phyloP scores from a whole-genome alignment of 2,888 invertebrate genomes.

The Metacarcinus magister region DNA sequence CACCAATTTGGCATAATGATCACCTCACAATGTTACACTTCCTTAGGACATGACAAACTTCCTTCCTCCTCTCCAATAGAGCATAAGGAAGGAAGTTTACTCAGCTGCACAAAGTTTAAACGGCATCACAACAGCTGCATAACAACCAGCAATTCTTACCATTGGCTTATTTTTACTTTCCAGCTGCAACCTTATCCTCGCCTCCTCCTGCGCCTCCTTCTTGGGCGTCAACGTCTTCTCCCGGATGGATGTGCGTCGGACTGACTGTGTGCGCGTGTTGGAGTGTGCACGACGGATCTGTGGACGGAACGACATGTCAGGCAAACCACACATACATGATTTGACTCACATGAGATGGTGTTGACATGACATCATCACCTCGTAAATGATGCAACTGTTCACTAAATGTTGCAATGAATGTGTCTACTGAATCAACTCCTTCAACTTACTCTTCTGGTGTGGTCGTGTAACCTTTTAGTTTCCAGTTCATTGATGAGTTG shows the following conservation, averaged over 20 bases:
- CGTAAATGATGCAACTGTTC: too few species aligned
- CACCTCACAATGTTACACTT: background rate
- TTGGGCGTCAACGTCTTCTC: slow-evolving; percentile 97
- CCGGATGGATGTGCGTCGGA: slow-evolving; percentile 95
- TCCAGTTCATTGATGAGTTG: slow-evolving; percentile 96
- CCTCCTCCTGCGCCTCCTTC: slow-evolving; percentile 97
- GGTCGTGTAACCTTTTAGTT: slow-evolving; percentile 89
- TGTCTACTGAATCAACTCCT: background rate
- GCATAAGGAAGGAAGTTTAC: background rate
- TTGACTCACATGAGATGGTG: too few species aligned
- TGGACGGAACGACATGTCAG: background rate
- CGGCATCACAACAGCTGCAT: background rate
- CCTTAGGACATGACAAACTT: background rate
- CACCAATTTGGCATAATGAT: background rate
- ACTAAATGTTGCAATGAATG: background rate
- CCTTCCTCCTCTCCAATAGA: background rate
- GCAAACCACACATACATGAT: background rate
- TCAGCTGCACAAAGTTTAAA: background rate
- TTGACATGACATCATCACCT: too few species aligned
- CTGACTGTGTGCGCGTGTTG: slow-evolving; percentile 91
- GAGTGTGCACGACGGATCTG: slow-evolving; percentile 90
- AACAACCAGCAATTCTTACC: slow-evolving; percentile 44
- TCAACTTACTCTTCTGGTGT: slow-evolving; percentile 86
- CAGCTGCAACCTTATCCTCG: slow-evolving; percentile 87
- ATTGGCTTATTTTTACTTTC: slow-evolving; percentile 79